Percentiles rank a stretch among this genome's conserved stretches.
These are phyloP conservation scores for Drosophila rellima DNA, from an alignment of 2,888 invertebrate species.

Conservation along the genomic window DNA sequence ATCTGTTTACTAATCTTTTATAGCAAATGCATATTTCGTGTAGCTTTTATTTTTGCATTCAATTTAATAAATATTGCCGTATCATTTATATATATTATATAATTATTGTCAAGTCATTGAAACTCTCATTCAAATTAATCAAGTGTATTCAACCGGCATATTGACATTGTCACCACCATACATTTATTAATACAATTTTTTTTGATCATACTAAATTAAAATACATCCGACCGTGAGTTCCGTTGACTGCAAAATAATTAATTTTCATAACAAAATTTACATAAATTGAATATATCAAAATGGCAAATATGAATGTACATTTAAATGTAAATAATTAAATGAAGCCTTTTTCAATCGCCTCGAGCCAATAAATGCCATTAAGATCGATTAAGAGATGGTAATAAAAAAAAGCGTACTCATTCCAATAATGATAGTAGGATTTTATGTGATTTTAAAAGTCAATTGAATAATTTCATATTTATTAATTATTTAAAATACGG, in stretches of 20 bases:
- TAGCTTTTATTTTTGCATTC: no score
- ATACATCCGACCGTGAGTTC: constrained; percentile 39
- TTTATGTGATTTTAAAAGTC: constrained; percentile 23
- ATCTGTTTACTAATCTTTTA: no score
- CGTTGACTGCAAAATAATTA: constrained; percentile 56
- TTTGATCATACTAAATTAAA: constrained; percentile 44
- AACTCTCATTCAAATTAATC: constrained; percentile 60
- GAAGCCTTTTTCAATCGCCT: constrained; percentile 25
- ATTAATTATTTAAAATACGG: not conserved
- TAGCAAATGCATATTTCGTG: no score
- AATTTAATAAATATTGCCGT: constrained; percentile 11
- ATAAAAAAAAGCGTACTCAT: constrained; percentile 1
- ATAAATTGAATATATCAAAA: constrained; percentile 65
- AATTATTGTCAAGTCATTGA: constrained; percentile 35
- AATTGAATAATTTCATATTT: constrained; percentile 22
- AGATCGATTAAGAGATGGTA: constrained; percentile 38
- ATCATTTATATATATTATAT: constrained; percentile 12
- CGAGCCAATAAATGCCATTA: constrained; percentile 50
- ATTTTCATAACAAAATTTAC: constrained; percentile 64
- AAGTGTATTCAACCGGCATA: constrained; percentile 63
- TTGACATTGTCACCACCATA: constrained; percentile 58
- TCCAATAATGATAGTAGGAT: constrained; percentile 12
- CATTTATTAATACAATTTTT: constrained; percentile 9
- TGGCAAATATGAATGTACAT: constrained; percentile 49
- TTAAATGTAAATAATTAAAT: constrained; percentile 69